A percentile compares a stretch with the other conserved stretches of the same genome.
Evolutionary conservation across 2,113 vertebrate genomes (phyloP).

Genomic region (Gopherus evgoodei): DNA sequence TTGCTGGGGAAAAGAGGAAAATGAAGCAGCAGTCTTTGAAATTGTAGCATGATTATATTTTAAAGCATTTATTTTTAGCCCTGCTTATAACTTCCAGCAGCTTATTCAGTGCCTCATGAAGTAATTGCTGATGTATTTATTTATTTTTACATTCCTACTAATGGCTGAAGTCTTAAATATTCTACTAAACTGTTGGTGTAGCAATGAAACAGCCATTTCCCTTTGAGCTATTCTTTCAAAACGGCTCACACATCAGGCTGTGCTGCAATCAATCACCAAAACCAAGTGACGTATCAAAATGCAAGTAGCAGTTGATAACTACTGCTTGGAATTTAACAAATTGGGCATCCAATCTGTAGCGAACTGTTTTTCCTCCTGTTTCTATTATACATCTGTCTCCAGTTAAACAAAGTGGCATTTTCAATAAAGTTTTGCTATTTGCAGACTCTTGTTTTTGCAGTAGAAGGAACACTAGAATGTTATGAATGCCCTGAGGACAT

Average conservation of each 20-base stretch:
- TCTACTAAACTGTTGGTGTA: neutral
- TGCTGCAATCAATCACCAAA: neutral
- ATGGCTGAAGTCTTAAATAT: neutral
- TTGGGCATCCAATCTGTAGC: neutral
- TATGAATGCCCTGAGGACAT: constrained; percentile 43
- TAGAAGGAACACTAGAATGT: constrained; percentile 50
- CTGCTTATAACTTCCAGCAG: neutral
- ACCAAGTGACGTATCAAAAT: neutral
- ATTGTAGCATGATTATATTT: neutral
- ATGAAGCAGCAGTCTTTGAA: neutral
- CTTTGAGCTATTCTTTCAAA: neutral
- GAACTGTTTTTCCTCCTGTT: neutral
- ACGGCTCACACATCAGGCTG: neutral
- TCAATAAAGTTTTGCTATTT: constrained; percentile 52
- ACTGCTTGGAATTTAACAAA: neutral
- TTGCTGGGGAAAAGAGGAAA: neutral
- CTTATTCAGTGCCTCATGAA: neutral
- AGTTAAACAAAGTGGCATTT: constrained; percentile 18
- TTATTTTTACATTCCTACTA: neutral
- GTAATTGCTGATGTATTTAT: neutral
- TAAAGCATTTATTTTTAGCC: neutral
- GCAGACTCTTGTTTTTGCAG: constrained; percentile 36
- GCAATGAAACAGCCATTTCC: neutral
- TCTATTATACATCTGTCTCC: neutral
- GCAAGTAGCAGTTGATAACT: constrained; percentile 12